Evolutionary conservation across 2,113 vertebrate species (phyloP), one percentile per base, ranked within the genome.

Genomic region (Verasper variegatus): DNA sequence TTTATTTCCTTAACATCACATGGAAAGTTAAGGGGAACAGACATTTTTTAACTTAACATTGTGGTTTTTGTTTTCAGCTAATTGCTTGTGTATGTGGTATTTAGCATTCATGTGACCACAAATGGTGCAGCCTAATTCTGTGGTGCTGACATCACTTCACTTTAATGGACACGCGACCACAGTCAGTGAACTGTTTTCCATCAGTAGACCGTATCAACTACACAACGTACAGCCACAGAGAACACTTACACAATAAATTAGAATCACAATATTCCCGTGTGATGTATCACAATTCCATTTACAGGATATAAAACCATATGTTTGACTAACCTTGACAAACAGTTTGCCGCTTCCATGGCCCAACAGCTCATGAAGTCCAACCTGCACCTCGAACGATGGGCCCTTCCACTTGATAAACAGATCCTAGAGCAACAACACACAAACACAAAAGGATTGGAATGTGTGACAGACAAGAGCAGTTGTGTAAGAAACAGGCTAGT

Each of bases 261-360:
- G 40, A 13, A 42, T 42, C 40, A 42, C 10, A 13, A 42, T 13
- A 42, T 37, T 37, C 40, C 11, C 40, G 3, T 42, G 10, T 42
- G 1, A 35, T 45, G 2, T 17, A 63, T 64, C 15, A 49, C 14
- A 45, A 35, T 13, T n/a, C 27, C 18, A 20, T 7, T 40, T 61
- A 21, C 4, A 21, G 20, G 20, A 64, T 18, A 3, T 24, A 64
- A 7, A 4, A 26, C 11, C 26, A 3, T 11, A 40, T 6, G 5
- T 45, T 21, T n/a, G 35, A 82, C 87, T 78, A 21, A 97, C 97
- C 96, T 97, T 94, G 18, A 96, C 94, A 35, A 98, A 96, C 57
- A 98, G 95, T 78, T 98, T 98, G 13, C 97, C 96, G 0, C 96
- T 98, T 77, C 96, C 97, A 0, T 98, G 97, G 3, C 97, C 96